Conservation (phyloP, 2,888 invertebrate species). For the Tyria jacobaeae region DNA sequence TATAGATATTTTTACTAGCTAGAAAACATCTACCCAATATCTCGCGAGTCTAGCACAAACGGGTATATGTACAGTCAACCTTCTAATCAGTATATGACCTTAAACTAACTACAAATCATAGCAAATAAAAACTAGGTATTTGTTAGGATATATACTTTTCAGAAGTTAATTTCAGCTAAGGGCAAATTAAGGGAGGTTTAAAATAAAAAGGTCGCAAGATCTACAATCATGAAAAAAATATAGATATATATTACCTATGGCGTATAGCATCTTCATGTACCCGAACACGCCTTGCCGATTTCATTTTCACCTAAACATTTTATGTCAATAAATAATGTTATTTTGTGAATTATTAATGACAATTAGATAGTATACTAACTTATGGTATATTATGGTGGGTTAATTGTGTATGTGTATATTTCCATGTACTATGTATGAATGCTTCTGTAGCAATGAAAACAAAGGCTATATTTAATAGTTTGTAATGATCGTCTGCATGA, state of each 20-base stretch:
- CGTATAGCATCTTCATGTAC: constrained; percentile 86
- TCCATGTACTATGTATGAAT: constrained; percentile 9
- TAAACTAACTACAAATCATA: constrained; percentile 49
- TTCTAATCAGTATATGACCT: constrained; percentile 36
- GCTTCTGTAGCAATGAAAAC: constrained; percentile 15
- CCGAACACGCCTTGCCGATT: constrained; percentile 85
- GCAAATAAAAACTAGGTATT: constrained; percentile 48
- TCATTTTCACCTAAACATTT: constrained; percentile 86
- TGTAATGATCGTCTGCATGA: constrained; percentile 23
- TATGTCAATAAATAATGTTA: constrained; percentile 76
- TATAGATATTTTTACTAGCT: constrained; percentile 5
- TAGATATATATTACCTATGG: constrained; percentile 82
- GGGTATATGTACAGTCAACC: constrained; percentile 22
- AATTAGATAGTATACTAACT: constrained; percentile 15
- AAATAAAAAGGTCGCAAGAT: constrained; percentile 56
- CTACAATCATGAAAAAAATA: constrained; percentile 68
- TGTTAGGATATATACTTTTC: constrained; percentile 37
- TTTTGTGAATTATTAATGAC: constrained; percentile 34
- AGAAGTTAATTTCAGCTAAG: constrained; percentile 46
- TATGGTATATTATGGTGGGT: constrained; percentile 22
- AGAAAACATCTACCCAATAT: not conserved
- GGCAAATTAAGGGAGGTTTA: constrained; percentile 30
- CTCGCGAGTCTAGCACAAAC: not conserved
- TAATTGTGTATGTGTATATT: constrained; percentile 13
- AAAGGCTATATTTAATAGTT: constrained; percentile 30